Conservation (phyloP, 2,113 vertebrate genomes). For the Psittacula cyanocephala region DNA sequence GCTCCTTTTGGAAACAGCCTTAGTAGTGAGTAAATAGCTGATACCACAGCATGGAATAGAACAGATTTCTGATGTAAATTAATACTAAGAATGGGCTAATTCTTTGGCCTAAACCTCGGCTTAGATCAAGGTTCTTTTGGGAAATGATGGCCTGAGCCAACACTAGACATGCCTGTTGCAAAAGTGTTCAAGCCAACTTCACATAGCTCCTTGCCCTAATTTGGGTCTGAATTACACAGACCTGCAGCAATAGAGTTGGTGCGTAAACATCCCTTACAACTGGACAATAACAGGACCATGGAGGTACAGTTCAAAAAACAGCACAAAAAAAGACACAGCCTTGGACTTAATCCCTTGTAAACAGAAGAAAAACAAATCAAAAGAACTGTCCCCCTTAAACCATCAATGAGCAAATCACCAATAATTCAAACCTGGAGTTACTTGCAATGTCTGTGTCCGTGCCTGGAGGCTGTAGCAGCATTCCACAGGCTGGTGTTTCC, state of each 20-base stretch:
- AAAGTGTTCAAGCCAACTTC: slow-evolving; percentile 67
- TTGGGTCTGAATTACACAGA: slow-evolving; percentile 57
- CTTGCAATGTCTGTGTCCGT: slow-evolving; percentile 3
- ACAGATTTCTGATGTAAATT: slow-evolving; percentile 13
- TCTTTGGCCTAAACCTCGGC: slow-evolving; percentile 48
- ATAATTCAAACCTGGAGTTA: slow-evolving; percentile 53
- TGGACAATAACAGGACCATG: slow-evolving; percentile 56
- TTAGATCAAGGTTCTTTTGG: slow-evolving; percentile 52
- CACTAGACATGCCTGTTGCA: slow-evolving; percentile 25
- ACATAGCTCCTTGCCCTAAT: slow-evolving; percentile 37
- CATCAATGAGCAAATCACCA: slow-evolving; percentile 45
- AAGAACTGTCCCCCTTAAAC: slow-evolving; percentile 53
- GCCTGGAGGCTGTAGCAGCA: slow-evolving; percentile 22
- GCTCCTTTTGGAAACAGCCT: slow-evolving; percentile 9
- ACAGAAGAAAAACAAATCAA: slow-evolving; percentile 50
- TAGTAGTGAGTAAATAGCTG: neutral
- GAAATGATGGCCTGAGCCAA: slow-evolving; percentile 57
- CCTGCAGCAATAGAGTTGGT: slow-evolving; percentile 70
- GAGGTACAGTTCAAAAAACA: slow-evolving; percentile 63
- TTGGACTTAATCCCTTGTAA: slow-evolving; percentile 43
- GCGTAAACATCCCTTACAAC: slow-evolving; percentile 69
- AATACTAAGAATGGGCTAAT: slow-evolving; percentile 50
- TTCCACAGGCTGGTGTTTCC: neutral
- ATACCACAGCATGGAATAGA: neutral
- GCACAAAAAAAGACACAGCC: slow-evolving; percentile 55